phyloP scores from a whole-genome alignment of 2,888 invertebrate genomes.

The Prosopocoilus inquinatus region DNA sequence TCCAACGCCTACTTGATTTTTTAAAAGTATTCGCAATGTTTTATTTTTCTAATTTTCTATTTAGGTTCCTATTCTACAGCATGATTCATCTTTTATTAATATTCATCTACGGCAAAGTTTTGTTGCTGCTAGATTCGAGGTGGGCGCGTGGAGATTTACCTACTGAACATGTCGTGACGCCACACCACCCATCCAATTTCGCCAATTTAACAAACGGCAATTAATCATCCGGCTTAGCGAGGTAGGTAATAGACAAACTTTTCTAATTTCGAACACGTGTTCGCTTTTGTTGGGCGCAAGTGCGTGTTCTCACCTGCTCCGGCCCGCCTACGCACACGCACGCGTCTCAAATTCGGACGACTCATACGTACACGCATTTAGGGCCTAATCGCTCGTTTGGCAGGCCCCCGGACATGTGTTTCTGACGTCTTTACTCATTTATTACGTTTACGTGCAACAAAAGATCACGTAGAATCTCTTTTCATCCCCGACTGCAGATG shows the following conservation, averaged over 20 bases:
- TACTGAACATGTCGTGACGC: neutral
- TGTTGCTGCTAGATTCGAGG: neutral
- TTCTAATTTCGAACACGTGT: constrained; percentile 30
- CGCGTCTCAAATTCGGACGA: constrained; percentile 1
- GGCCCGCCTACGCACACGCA: neutral
- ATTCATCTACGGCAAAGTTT: too few relatives aligned
- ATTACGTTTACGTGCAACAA: neutral
- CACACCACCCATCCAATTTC: neutral
- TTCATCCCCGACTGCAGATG: too few relatives aligned
- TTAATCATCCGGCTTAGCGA: neutral
- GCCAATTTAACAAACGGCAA: neutral
- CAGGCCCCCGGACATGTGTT: neutral
- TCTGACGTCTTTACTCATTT: constrained; percentile 1
- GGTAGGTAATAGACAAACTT: constrained; percentile 1
- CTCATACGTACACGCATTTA: constrained; percentile 1
- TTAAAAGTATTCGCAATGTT: too few relatives aligned
- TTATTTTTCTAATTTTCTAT: too few relatives aligned
- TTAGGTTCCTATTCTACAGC: too few relatives aligned
- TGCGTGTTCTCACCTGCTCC: constrained; percentile 32
- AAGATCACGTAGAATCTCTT: neutral
- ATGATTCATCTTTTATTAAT: too few relatives aligned
- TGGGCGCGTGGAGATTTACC: neutral
- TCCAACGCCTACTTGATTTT: too few relatives aligned
- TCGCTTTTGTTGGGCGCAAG: constrained; percentile 28
- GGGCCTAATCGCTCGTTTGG: neutral